phyloP scores from a whole-genome alignment of 2,797 vertebrate genomes.

The Hyperoplus lanceolatus region DNA sequence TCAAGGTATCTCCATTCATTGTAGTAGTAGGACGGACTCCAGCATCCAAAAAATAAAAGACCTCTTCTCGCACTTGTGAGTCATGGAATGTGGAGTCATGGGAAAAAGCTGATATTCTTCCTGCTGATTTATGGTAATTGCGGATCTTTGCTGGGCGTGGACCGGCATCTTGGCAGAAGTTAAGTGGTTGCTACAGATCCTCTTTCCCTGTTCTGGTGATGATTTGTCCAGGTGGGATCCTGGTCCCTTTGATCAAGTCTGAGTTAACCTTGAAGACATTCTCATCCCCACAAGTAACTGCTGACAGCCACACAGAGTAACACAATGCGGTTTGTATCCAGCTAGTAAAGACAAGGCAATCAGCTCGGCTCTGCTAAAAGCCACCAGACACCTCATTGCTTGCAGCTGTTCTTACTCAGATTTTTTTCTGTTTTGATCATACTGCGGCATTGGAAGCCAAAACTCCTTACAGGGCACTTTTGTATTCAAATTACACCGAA shows the following conservation, averaged over 20 bases:
- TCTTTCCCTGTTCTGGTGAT: slow-evolving; percentile 13
- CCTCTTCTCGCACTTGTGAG: slow-evolving; percentile 51
- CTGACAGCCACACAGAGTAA: slow-evolving; percentile 44
- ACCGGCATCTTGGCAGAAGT: slow-evolving; percentile 27
- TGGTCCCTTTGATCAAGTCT: background rate
- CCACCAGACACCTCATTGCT: slow-evolving; percentile 66
- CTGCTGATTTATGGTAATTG: slow-evolving; percentile 53
- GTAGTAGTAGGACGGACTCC: slow-evolving; percentile 41
- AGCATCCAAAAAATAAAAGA: slow-evolving; percentile 27
- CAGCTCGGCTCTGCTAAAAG: slow-evolving; percentile 48
- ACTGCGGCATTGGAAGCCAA: slow-evolving; percentile 35
- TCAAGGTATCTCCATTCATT: slow-evolving; percentile 59
- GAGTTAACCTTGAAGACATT: slow-evolving; percentile 24
- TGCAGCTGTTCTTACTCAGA: slow-evolving; percentile 66
- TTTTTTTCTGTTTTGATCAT: slow-evolving; percentile 14
- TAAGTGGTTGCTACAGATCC: slow-evolving; percentile 25
- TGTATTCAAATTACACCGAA: slow-evolving; percentile 50
- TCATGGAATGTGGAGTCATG: slow-evolving; percentile 67
- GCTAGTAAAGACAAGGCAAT: slow-evolving; percentile 52
- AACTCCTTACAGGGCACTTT: slow-evolving; percentile 59
- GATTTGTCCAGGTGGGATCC: slow-evolving; percentile 39
- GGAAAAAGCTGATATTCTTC: slow-evolving; percentile 55
- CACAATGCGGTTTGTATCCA: slow-evolving; percentile 46
- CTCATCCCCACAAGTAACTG: slow-evolving; percentile 6
- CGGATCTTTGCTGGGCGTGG: slow-evolving; percentile 33